phyloP scores from a whole-genome alignment of 2,113 vertebrate species.

The Dromaius novaehollandiae region DNA sequence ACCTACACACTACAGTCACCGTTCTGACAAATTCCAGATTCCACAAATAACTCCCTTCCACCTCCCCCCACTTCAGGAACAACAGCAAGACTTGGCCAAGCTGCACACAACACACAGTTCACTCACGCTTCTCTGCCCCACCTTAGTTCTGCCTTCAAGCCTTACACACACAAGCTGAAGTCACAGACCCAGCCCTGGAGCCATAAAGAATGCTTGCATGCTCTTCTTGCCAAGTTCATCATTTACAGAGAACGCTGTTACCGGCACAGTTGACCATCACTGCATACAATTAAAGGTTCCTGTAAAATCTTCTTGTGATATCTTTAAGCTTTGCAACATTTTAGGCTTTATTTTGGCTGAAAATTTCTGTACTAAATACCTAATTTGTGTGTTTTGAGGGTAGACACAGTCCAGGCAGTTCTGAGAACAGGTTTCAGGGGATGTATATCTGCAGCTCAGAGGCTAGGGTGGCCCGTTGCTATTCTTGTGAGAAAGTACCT shows the following conservation, averaged over 20 bases:
- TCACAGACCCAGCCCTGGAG: neutral
- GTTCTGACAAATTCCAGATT: neutral
- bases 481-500: neutral
- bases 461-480: neutral
- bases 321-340: neutral
- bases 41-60: neutral
- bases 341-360: neutral
- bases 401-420: neutral
- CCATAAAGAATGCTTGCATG: neutral
- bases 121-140: neutral
- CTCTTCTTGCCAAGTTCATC: neutral
- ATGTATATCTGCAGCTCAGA: neutral
- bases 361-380: neutral
- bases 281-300: neutral
- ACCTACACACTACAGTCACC: neutral
- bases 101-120: neutral
- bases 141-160: neutral
- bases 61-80: neutral
- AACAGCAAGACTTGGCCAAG: neutral
- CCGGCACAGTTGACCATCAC: neutral
- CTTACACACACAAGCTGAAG: neutral
- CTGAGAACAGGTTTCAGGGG: neutral
- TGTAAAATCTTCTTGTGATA: neutral
- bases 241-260: neutral
- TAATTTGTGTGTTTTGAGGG: neutral